Evolutionary conservation across 2,797 vertebrate genomes (phyloP).

Genomic region (Pipistrellus pygmaeus): DNA sequence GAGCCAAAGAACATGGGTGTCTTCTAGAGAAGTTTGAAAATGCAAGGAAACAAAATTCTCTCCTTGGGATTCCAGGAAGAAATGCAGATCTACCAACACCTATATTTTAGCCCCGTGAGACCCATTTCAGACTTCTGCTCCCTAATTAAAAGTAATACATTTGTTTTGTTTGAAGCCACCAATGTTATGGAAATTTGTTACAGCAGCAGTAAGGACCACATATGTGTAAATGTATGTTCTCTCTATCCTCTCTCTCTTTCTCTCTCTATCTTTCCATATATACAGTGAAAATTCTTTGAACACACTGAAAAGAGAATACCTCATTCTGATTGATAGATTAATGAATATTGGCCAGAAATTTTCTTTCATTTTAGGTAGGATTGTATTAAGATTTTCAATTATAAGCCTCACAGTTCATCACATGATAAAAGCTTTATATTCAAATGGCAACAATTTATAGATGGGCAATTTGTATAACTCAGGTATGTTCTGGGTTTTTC

Average conservation of each 20-base stretch:
- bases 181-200: not conserved
- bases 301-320: not conserved
- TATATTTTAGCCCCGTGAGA: not conserved
- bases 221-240: not conserved
- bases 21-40: not conserved
- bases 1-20: not conserved
- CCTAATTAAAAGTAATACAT: not conserved
- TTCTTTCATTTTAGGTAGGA: not conserved
- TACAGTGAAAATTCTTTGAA: not conserved
- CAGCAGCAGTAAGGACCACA: not conserved
- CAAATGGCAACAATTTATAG: not conserved
- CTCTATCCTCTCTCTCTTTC: no score
- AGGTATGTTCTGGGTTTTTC: not conserved
- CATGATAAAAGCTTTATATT: not conserved
- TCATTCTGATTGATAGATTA: not conserved
- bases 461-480: not conserved
- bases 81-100: not conserved
- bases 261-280: not conserved
- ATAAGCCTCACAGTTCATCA: not conserved
- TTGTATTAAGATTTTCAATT: slow-evolving; percentile 29
- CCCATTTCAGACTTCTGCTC: not conserved
- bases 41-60: not conserved
- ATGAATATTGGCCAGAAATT: not conserved
- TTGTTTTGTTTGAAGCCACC: not conserved
- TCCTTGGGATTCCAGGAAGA: not conserved